Evolutionary conservation across 2,888 invertebrate genomes (phyloP).

Genomic region (Lingula anatina): DNA sequence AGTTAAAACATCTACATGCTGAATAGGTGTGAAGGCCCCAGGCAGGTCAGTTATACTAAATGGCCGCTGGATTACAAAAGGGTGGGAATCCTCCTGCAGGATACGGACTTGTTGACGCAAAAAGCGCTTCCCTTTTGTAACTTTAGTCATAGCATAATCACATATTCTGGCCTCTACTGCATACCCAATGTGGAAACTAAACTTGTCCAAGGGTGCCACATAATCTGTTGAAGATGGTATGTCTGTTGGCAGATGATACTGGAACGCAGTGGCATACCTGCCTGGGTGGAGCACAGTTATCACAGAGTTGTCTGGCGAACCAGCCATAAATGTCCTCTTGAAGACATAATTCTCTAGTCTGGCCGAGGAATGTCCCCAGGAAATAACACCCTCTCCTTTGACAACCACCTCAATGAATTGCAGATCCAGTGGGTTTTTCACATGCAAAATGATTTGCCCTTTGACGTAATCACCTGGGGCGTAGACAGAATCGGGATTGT

Average conservation of each 20-base stretch:
- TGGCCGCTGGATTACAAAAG: constrained; percentile 25
- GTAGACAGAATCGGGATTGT: too few species aligned
- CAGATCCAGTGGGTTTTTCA: constrained; percentile 26
- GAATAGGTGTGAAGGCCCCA: constrained; percentile 25
- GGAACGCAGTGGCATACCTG: constrained; percentile 37
- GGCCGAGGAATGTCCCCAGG: constrained; percentile 16
- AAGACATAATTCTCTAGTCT: constrained; percentile 30
- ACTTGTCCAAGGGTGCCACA: constrained; percentile 23
- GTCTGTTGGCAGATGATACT: constrained; percentile 27
- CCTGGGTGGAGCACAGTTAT: constrained; percentile 33
- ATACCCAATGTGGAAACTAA: constrained; percentile 31
- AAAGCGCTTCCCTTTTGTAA: constrained; percentile 7
- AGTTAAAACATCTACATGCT: too few species aligned
- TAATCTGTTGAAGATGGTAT: constrained; percentile 30
- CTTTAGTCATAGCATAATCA: constrained; percentile 22
- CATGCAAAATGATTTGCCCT: constrained; percentile 34
- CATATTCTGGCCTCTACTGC: constrained; percentile 33
- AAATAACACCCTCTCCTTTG: constrained; percentile 28
- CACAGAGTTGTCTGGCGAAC: constrained; percentile 25
- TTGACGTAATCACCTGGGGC: constrained; percentile 34
- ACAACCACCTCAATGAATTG: constrained; percentile 36
- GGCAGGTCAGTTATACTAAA: constrained; percentile 32
- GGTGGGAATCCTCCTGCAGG: constrained; percentile 22
- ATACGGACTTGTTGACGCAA: constrained; percentile 25
- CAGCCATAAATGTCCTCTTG: constrained; percentile 34